These are phyloP conservation scores for Eilema sororculum DNA, from an alignment of 2,888 invertebrate species.

Conservation along the genomic window DNA sequence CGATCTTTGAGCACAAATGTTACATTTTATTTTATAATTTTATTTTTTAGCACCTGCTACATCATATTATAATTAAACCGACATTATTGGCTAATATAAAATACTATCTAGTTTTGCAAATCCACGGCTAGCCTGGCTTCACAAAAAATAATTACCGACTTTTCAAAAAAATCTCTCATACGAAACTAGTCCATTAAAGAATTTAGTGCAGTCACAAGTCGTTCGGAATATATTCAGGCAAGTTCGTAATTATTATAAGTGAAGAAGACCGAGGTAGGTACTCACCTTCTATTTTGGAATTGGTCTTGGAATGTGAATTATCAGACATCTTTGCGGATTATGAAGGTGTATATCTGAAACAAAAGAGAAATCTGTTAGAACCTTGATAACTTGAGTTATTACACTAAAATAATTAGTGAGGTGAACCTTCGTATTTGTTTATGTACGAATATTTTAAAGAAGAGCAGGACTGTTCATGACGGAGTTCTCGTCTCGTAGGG, in stretches of 20 bases:
- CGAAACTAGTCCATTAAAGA: too few species aligned
- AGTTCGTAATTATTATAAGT: too few species aligned
- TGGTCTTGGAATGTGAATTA: constrained; percentile 53
- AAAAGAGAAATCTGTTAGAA: constrained; percentile 36
- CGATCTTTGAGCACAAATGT: background rate
- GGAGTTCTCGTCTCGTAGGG: too few species aligned
- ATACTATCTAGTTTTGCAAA: too few species aligned
- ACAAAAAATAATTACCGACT: background rate
- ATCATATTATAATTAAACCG: background rate
- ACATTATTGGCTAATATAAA: background rate
- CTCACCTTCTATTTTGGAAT: constrained; percentile 63
- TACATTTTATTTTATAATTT: background rate
- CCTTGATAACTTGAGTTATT: too few species aligned
- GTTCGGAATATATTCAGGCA: too few species aligned
- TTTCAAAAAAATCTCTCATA: too few species aligned
- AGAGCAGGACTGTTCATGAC: too few species aligned
- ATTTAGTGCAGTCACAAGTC: too few species aligned
- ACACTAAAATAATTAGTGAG: too few species aligned
- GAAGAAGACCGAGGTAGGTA: background rate
- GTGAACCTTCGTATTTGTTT: too few species aligned
- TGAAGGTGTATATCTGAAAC: constrained; percentile 55
- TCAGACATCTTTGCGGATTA: constrained; percentile 57
- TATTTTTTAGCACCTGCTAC: background rate
- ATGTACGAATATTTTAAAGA: too few species aligned
- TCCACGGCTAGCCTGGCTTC: background rate